Conservation (phyloP, 2,797 vertebrate species). For the Pantherophis vulpinus region DNA sequence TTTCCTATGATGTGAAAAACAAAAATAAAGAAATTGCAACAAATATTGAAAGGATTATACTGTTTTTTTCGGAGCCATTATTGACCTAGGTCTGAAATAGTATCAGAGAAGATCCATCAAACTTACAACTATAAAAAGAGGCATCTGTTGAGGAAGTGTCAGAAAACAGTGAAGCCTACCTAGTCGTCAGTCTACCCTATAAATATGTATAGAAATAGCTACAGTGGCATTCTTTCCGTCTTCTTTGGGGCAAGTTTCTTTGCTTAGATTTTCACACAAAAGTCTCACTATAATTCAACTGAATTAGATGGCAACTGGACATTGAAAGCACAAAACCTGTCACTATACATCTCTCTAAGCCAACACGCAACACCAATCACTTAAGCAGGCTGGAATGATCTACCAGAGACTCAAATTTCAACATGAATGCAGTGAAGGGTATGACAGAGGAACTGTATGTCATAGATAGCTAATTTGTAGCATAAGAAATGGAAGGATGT, state of each 20-base stretch:
- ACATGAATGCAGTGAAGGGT: not conserved
- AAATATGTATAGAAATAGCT: not conserved
- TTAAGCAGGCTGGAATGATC: not conserved
- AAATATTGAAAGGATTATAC: not conserved
- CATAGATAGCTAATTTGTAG: not conserved
- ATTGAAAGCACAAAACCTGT: not conserved
- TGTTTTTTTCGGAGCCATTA: conserved; percentile 15
- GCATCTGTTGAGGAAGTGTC: not conserved
- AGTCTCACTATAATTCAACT: not conserved
- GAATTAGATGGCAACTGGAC: not conserved
- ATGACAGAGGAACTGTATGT: not conserved
- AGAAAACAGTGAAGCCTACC: not conserved
- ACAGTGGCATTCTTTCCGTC: not conserved
- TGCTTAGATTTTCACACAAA: not conserved
- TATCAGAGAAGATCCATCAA: not conserved
- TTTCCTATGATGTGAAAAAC: not conserved
- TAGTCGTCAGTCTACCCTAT: not conserved
- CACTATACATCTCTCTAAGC: not conserved
- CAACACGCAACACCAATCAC: conserved; percentile 15
- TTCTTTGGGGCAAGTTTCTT: conserved; percentile 2
- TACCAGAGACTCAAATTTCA: not conserved
- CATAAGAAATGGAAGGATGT: not conserved
- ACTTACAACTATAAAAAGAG: not conserved
- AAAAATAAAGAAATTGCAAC: conserved; percentile 10
- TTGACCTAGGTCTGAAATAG: not conserved